These are phyloP conservation scores for Neosilurus mollespiculum DNA, from an alignment of 2,797 vertebrate species.

Conservation along the genomic window DNA sequence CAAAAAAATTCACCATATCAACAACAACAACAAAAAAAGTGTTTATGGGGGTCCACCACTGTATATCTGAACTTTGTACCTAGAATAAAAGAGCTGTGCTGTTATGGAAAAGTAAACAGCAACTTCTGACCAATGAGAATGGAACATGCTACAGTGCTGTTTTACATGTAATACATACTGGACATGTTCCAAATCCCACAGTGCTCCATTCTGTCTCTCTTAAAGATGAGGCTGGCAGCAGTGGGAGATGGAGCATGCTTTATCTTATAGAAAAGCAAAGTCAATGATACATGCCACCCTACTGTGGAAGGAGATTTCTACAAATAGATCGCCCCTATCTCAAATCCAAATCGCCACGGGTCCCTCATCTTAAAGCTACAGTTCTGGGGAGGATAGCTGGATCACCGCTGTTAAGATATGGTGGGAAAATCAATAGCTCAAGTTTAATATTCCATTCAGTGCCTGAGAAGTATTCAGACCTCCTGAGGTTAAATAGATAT, in stretches of 20 bases:
- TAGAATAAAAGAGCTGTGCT: background rate
- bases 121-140: background rate
- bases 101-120: background rate
- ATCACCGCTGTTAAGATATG: constrained; percentile 26
- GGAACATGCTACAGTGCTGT: background rate
- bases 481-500: constrained; percentile 23
- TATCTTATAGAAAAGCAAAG: background rate
- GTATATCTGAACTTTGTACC: background rate
- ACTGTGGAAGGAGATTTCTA: background rate
- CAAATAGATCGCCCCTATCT: constrained; percentile 19
- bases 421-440: constrained; percentile 43
- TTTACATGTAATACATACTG: no score
- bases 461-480: constrained; percentile 21
- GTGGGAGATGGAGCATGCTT: background rate
- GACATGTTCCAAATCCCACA: background rate
- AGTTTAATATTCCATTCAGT: constrained; percentile 29
- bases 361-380: constrained; percentile 11
- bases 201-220: background rate
- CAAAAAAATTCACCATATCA: background rate
- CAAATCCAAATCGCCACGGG: background rate
- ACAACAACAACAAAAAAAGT: no score
- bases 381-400: constrained; percentile 27
- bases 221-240: background rate
- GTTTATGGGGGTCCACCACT: no score
- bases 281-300: constrained; percentile 13